These are phyloP conservation scores for Drosophila rhopaloa DNA, from an alignment of 1,140 invertebrate species.

Conservation along the genomic window DNA sequence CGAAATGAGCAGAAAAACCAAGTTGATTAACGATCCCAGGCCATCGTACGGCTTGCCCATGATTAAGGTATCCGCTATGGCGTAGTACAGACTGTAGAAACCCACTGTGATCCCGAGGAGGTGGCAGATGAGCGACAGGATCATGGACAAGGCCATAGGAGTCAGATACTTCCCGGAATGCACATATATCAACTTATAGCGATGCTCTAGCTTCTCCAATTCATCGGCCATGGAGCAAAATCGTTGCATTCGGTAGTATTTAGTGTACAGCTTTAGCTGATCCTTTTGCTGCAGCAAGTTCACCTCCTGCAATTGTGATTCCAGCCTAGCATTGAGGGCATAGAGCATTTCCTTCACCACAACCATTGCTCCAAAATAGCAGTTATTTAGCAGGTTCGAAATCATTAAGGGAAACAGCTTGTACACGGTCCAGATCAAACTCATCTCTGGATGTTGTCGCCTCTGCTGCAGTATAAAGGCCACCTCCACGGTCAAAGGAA, in stretches of 20 bases:
- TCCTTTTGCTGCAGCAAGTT: constrained; percentile 53
- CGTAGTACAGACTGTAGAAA: constrained; percentile 63
- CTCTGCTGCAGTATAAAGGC: constrained; percentile 59
- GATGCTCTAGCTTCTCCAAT: constrained; percentile 51
- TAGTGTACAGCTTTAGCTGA: constrained; percentile 37
- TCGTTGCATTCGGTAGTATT: constrained; percentile 68
- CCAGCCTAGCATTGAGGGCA: constrained; percentile 49
- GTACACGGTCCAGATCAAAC: constrained; percentile 55
- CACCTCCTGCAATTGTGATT: constrained; percentile 49
- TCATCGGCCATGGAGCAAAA: constrained; percentile 70
- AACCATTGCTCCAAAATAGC: constrained; percentile 67
- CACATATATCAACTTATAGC: constrained; percentile 53
- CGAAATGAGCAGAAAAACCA: constrained; percentile 69
- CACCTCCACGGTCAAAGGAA: constrained; percentile 57
- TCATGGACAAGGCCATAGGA: constrained; percentile 57
- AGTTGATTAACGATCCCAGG: constrained; percentile 64
- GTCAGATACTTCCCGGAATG: constrained; percentile 53
- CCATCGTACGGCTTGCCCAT: constrained; percentile 61
- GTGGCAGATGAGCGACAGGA: constrained; percentile 72
- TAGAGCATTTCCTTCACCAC: constrained; percentile 52
- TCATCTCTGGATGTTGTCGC: constrained; percentile 48
- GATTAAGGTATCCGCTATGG: constrained; percentile 65
- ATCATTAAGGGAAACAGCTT: constrained; percentile 67
- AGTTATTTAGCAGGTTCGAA: constrained; percentile 70
- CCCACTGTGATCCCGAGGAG: constrained; percentile 74